phyloP scores from a whole-genome alignment of 2,888 invertebrate genomes.

The Proisotoma minuta region DNA sequence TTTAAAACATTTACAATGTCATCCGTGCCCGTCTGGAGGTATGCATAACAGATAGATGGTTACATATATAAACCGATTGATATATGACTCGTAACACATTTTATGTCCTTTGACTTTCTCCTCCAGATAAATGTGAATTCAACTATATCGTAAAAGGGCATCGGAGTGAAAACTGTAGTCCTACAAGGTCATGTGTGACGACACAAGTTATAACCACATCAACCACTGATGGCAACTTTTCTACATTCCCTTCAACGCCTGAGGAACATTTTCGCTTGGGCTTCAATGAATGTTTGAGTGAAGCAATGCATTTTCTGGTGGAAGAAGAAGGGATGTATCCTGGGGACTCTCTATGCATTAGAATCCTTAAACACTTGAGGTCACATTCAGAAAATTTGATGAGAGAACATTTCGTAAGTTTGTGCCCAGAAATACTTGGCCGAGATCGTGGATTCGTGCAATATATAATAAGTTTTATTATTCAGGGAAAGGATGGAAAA shows the following conservation, averaged over 20 bases:
- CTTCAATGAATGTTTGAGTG: slow-evolving; percentile 84
- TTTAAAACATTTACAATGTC: slow-evolving; percentile 74
- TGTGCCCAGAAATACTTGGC: too few relatives aligned
- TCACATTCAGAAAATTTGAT: slow-evolving; percentile 66
- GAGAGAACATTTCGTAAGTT: slow-evolving; percentile 16
- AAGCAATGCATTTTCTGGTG: slow-evolving; percentile 81
- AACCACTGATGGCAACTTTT: slow-evolving; percentile 15
- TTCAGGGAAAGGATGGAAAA: slow-evolving; percentile 9
- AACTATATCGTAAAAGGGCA: slow-evolving; percentile 16
- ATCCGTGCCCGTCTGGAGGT: slow-evolving; percentile 50
- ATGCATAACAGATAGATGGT: slow-evolving; percentile 6
- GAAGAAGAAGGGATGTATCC: slow-evolving; percentile 69
- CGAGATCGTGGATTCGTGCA: neutral
- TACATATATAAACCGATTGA: too few relatives aligned
- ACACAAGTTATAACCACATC: slow-evolving; percentile 12
- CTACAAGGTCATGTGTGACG: neutral
- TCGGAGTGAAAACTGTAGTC: neutral
- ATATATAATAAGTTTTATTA: neutral
- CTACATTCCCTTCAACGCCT: slow-evolving; percentile 43
- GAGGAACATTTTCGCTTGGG: slow-evolving; percentile 69
- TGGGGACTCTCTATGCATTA: slow-evolving; percentile 74
- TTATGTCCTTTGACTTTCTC: neutral
- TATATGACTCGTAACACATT: neutral
- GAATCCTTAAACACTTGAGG: slow-evolving; percentile 75
- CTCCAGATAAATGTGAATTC: slow-evolving; percentile 43